These are phyloP conservation scores for Lerista edwardsae DNA, from an alignment of 2,797 vertebrate genomes.

Conservation along the genomic window DNA sequence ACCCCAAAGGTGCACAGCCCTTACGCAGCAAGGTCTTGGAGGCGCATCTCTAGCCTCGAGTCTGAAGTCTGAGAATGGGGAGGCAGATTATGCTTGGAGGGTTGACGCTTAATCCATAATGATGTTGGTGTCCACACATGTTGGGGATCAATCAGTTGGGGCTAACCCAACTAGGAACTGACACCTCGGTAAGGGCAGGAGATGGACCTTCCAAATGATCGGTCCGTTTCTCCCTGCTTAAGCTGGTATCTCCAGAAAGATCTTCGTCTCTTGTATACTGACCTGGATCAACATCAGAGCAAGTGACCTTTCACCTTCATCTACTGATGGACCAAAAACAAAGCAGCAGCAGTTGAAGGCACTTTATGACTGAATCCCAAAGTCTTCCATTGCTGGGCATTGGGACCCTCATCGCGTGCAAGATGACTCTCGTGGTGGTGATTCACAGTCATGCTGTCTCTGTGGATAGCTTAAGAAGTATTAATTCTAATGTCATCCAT, in stretches of 20 bases:
- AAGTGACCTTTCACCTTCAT: slow-evolving; percentile 36
- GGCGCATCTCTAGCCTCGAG: slow-evolving; percentile 90
- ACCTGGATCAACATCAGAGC: too few relatives aligned
- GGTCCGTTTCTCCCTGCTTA: neutral
- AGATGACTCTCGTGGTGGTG: neutral
- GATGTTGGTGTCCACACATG: neutral
- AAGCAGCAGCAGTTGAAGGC: slow-evolving; percentile 17
- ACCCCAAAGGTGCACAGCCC: slow-evolving; percentile 77
- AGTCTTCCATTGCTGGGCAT: slow-evolving; percentile 39
- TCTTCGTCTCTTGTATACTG: slow-evolving; percentile 4
- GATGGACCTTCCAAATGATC: too few relatives aligned
- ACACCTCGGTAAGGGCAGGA: neutral
- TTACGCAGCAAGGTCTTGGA: slow-evolving; percentile 83
- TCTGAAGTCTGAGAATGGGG: slow-evolving; percentile 87
- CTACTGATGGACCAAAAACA: slow-evolving; percentile 19
- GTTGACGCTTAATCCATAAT: neutral
- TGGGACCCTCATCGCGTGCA: neutral
- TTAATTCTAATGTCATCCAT: slow-evolving; percentile 15
- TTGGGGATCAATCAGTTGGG: neutral
- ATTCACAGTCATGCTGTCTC: slow-evolving; percentile 22
- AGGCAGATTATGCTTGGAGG: neutral
- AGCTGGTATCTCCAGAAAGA: neutral
- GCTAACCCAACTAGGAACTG: neutral
- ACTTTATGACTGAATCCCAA: slow-evolving; percentile 21
- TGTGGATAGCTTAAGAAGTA: slow-evolving; percentile 28